These are phyloP conservation scores for Petrolisthes cinctipes DNA, from an alignment of 2,888 invertebrate genomes.

Conservation along the genomic window DNA sequence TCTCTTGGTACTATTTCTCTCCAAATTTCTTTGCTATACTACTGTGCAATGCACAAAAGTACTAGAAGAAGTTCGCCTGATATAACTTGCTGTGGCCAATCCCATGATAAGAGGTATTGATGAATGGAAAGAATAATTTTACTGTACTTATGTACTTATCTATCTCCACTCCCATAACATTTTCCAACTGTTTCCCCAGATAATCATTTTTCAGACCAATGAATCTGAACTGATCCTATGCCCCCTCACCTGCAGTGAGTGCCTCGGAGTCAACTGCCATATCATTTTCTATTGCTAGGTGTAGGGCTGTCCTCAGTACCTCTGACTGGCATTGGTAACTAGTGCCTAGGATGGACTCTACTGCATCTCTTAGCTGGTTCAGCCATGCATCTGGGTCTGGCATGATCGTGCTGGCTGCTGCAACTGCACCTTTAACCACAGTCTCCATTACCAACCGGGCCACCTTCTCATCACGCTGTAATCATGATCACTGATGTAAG, in stretches of 20 bases:
- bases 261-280: conserved; percentile 41
- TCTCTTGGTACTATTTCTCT: too few relatives aligned
- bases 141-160: too few relatives aligned
- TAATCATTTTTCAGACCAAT: too few relatives aligned
- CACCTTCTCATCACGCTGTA: conserved; percentile 57
- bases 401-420: conserved; percentile 22
- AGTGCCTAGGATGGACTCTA: conserved; percentile 37
- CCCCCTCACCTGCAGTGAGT: conserved; percentile 27
- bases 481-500: too few relatives aligned
- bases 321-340: conserved; percentile 44
- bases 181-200: too few relatives aligned
- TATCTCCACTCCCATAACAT: too few relatives aligned
- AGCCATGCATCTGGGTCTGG: conserved; percentile 40
- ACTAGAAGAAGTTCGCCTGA: too few relatives aligned
- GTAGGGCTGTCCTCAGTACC: conserved; percentile 44
- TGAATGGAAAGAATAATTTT: too few relatives aligned
- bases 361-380: conserved; percentile 22
- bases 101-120: too few relatives aligned
- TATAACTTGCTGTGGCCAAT: too few relatives aligned
- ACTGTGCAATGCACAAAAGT: too few relatives aligned
- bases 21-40: too few relatives aligned
- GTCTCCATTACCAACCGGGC: conserved; percentile 50
- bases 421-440: conserved; percentile 49
- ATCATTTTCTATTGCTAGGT: conserved; percentile 51
- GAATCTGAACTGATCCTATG: neutral